Base-by-base conservation (phyloP, 2,888 invertebrate species). In the Agriopis aurantiaria region DNA sequence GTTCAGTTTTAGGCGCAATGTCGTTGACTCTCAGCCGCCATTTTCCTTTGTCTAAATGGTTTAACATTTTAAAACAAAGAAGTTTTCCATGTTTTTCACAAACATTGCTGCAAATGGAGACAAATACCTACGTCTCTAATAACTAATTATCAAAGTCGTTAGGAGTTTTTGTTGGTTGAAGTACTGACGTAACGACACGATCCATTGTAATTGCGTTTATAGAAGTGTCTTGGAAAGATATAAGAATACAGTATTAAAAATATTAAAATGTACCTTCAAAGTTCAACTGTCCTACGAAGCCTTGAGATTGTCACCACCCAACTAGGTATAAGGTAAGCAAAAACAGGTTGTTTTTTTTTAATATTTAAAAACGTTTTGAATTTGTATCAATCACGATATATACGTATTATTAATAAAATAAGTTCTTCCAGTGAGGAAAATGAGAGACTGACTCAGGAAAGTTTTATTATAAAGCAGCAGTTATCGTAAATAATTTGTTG, bases 21-120 rank as follows among this genome's bases (percentile, higher is more conserved):
- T 73, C 69, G 62, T 73, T 73, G 75, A 74, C 73, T 70, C 64
- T 43, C 41, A 46, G 63, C 51, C 55, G 66, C 66, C 70, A 71
- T 67, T 59, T 66, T 70, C 57, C 65, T 75, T 75, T 73, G 73
- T 73, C 65, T 70, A 68, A 69, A 59, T 11, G 40, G 49, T 23
- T 46, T 48, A n/a, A 17, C 58, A 33, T 58, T 46, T 58, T 59
- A 52, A 64, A 61, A 65, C 67, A 68, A 73, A 75, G 65, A 55
- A 70, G 57, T 73, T 75, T 69, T 69, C 45, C 70, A 72, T 68
- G 70, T 72, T 74, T 69, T 65, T 62, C 48, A 10, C 12, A 56
- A 53, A 59, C 64, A 60, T 64, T 65, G 65, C 67, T 67, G 58
- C 51, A 41, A 58, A 70, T 51, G 66, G 46, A 49, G 48, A 59